Percentiles rank a stretch among this genome's conserved stretches.
Evolutionary conservation across 1,140 invertebrate species (phyloP).

Genomic region (Vanessa atalanta): DNA sequence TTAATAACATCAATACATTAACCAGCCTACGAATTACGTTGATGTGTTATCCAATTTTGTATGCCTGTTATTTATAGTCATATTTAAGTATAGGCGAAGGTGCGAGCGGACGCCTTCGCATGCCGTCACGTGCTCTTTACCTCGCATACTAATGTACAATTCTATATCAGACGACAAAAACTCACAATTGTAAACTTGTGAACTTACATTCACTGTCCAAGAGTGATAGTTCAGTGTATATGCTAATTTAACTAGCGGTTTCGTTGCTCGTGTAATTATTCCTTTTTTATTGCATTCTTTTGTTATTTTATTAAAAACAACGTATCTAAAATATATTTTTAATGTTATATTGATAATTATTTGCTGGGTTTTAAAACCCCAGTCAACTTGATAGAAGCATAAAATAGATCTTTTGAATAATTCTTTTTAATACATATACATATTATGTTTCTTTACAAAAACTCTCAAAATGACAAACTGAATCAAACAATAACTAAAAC

Average conservation of each 20-base stretch:
- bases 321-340: neutral
- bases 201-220: conserved; percentile 23
- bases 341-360: too few relatives aligned
- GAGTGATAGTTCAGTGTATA: conserved; percentile 41
- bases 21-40: conserved; percentile 1
- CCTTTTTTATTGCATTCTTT: neutral
- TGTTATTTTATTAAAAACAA: neutral
- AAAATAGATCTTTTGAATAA: too few relatives aligned
- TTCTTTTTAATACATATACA: too few relatives aligned
- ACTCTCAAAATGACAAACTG: too few relatives aligned
- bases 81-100: conserved; percentile 44
- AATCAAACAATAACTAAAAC: too few relatives aligned
- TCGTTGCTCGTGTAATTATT: neutral
- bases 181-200: conserved; percentile 32
- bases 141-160: conserved; percentile 63
- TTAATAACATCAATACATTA: neutral
- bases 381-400: too few relatives aligned
- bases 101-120: conserved; percentile 66
- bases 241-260: conserved; percentile 32
- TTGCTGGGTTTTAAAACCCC: too few relatives aligned
- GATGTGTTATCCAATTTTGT: conserved; percentile 35
- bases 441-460: too few relatives aligned
- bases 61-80: conserved; percentile 44
- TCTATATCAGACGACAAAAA: conserved; percentile 39
- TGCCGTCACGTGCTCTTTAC: conserved; percentile 63